Evolutionary conservation across 2,113 vertebrate species (phyloP), one percentile per base, ranked within the genome.

Genomic region (Charina bottae): DNA sequence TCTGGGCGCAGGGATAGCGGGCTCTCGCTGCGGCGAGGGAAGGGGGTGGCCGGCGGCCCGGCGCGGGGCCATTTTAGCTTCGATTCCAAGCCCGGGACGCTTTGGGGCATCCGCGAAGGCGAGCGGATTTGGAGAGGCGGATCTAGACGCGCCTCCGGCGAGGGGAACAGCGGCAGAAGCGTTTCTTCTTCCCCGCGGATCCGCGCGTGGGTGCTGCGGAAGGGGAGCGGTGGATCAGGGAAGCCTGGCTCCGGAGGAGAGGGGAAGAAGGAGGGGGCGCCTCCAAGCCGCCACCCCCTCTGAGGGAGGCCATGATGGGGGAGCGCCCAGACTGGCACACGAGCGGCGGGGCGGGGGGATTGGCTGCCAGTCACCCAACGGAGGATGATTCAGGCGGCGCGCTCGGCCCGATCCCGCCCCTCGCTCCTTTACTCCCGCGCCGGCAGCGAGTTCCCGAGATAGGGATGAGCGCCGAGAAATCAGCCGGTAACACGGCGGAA

Each of bases 341-440:
- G 9, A 23, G 59, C 59, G 83, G 62, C 62, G 26, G 26, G 60
- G 59, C 46, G 55, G 91, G 55, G 91, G 54, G 68, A 49, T 42
- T 26, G 86, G 86, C 53, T 87, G 49, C 90, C 33, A 55, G 54
- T 91, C 90, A 33, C 85, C 58, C 28, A 24, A 2, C 62, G 21
- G 6, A 23, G 83, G 62, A 83, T 78, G 91, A 88, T 78, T 59
- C 64, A 88, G 85, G 84, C 83, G 90, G 42, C 90, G 23, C 68
- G 49, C 28, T 89, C 17, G 19, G 85, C 53, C 85, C 55, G 64
- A 58, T 11, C 83, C 64, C 85, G 90, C 62, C 85, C 64, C 54
- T 56, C 33, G 0, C n/a, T 5, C 8, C 28, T 91, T 62, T 9
- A 26, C 90, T 56, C 33, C 42, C n/a, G 42, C 24, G 23, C 86